Evolutionary conservation across 2,888 invertebrate genomes (phyloP), one percentile per base, ranked within the genome.

Genomic region (Eilema depressum): DNA sequence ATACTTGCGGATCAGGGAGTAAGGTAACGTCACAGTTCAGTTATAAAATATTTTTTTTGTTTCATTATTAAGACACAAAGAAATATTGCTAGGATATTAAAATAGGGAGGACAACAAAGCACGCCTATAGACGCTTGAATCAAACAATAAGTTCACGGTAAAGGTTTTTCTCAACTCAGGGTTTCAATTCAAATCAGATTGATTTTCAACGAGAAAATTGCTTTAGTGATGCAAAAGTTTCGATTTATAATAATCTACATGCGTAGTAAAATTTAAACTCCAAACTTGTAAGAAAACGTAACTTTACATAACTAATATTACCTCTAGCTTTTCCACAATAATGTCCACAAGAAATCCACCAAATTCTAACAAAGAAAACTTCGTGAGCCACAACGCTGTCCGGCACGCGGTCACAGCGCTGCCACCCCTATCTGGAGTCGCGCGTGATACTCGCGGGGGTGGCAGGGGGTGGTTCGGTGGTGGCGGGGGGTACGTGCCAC

Each of bases 401-500:
- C 80, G 70, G 56, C 75, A 75, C 83, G 83, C 82, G 81, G 79
- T 73, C 76, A 74, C 71, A 75, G 64, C 68, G 69, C 76, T 77
- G 80, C 89, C 91, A 87, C 89, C 90, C 89, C 87, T 83, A 86
- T 88, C 86, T 85, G 80, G 84, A 86, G 86, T 81, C 87, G 89
- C 90, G 88, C 88, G 90, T 87, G 88, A 81, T 85, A 83, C 85
- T 87, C 88, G 89, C 88, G 87, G 83, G 87, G 85, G 86, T 75
- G 81, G 81, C 84, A 75, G 68, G 41, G 71, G 68, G 82, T 66
- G 76, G 70, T 66, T 81, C 64, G 76, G 78, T 68, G 79, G 76
- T 78, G 65, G 81, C 74, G 81, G 83, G 83, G 78, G 79, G 82
- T 89, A 91, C 92, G 92, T 91, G 93, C 92, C 86, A 88, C 91